phyloP scores from a whole-genome alignment of 1,140 invertebrate genomes.

The Daktulosphaira vitifoliae region DNA sequence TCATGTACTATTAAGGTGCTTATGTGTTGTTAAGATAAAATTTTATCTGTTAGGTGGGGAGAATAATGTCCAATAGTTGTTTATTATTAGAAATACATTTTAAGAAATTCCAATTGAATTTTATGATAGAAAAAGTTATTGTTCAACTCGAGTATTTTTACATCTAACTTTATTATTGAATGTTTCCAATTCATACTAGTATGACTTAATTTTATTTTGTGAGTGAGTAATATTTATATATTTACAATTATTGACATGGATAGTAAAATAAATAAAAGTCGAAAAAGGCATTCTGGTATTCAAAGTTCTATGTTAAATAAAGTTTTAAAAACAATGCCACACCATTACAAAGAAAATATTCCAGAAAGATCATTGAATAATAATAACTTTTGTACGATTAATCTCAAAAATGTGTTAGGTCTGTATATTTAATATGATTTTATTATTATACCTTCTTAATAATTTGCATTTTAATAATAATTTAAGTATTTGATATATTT shows the following conservation, averaged over 20 bases:
- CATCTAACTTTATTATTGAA: background rate
- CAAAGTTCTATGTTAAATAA: conserved; percentile 19
- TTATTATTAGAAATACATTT: conserved; percentile 26
- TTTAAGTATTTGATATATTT: background rate
- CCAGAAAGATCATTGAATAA: conserved; percentile 17
- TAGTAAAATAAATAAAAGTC: conserved; percentile 4
- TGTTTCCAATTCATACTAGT: background rate
- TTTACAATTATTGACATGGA: conserved; percentile 18
- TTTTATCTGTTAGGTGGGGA: background rate
- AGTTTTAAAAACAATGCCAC: conserved; percentile 24
- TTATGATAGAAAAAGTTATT: background rate
- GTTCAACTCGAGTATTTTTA: background rate
- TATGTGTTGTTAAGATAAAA: conserved; percentile 4
- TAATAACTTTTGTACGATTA: background rate
- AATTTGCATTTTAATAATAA: background rate
- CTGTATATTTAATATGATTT: background rate
- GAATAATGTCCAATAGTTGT: conserved; percentile 3
- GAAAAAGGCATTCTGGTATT: conserved; percentile 16
- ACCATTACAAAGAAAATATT: conserved; percentile 22
- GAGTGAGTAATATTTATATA: background rate
- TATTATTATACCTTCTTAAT: background rate
- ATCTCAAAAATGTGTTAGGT: conserved; percentile 19
- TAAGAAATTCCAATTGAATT: conserved; percentile 5
- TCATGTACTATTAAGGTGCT: too few relatives aligned
- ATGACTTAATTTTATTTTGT: conserved; percentile 12